phyloP scores from a whole-genome alignment of 1,140 invertebrate species.

The Magallana angulata region DNA sequence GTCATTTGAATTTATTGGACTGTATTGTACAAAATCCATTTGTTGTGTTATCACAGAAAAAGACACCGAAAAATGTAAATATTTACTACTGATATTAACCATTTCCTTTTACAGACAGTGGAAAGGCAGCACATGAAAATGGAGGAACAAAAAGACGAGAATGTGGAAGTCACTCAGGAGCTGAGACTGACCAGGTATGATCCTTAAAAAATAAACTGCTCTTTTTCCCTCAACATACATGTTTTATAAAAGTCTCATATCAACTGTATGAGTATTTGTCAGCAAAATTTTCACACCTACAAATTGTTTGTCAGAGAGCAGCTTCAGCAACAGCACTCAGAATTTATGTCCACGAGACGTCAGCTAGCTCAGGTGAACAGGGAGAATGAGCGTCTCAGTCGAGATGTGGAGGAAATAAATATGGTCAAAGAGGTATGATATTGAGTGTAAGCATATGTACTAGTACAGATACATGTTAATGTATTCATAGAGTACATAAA shows the following conservation, averaged over 20 bases:
- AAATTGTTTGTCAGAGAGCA: conserved; percentile 63
- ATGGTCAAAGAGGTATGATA: conserved; percentile 55
- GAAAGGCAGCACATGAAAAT: conserved; percentile 66
- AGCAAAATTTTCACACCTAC: too few relatives aligned
- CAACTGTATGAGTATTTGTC: too few relatives aligned
- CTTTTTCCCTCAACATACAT: background rate
- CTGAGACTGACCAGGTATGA: conserved; percentile 69
- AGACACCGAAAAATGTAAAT: too few relatives aligned
- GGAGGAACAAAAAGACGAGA: conserved; percentile 71
- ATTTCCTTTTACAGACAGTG: conserved; percentile 52
- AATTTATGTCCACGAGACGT: conserved; percentile 67
- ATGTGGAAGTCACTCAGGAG: conserved; percentile 72
- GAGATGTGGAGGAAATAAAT: conserved; percentile 68
- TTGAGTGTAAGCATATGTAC: too few relatives aligned
- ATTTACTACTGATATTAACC: background rate
- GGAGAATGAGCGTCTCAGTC: conserved; percentile 65
- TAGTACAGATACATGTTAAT: too few relatives aligned
- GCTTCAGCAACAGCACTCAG: conserved; percentile 70
- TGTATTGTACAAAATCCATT: background rate
- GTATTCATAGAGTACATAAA: too few relatives aligned
- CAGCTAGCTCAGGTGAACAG: conserved; percentile 65
- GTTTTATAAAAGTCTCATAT: too few relatives aligned
- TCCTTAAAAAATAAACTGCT: background rate
- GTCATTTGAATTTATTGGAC: too few relatives aligned
- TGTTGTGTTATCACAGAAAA: too few relatives aligned